Conservation (phyloP, 2,113 vertebrate species). For the Myodes glareolus region DNA sequence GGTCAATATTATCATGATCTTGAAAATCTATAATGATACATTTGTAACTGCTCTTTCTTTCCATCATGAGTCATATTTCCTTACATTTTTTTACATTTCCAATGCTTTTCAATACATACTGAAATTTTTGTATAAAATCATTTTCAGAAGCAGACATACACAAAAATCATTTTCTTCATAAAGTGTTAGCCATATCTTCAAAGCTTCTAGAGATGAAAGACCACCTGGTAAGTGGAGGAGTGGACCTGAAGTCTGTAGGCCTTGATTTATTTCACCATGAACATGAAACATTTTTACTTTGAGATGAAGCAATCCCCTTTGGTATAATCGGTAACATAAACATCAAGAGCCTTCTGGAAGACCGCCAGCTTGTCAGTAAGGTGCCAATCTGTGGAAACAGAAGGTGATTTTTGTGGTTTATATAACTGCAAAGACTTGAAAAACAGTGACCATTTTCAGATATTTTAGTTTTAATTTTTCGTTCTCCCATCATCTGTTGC, state of each 20-base stretch:
- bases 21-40: neutral
- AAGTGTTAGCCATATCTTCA: neutral
- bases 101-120: neutral
- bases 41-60: constrained; percentile 2
- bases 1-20: neutral
- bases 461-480: neutral
- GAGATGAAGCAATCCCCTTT: neutral
- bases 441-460: neutral
- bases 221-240: neutral
- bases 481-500: neutral
- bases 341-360: neutral
- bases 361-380: neutral
- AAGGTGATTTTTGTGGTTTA: neutral
- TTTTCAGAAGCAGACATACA: neutral
- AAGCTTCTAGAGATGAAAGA: neutral
- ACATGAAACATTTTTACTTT: neutral
- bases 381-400: neutral
- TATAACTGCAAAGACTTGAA: neutral
- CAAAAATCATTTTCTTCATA: neutral
- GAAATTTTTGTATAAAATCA: neutral
- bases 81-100: neutral
- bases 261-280: neutral
- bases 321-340: neutral
- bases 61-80: neutral
- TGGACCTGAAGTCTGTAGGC: neutral